Base-by-base conservation (phyloP, 2,888 invertebrate species). In the Ceramica pisi region DNA sequence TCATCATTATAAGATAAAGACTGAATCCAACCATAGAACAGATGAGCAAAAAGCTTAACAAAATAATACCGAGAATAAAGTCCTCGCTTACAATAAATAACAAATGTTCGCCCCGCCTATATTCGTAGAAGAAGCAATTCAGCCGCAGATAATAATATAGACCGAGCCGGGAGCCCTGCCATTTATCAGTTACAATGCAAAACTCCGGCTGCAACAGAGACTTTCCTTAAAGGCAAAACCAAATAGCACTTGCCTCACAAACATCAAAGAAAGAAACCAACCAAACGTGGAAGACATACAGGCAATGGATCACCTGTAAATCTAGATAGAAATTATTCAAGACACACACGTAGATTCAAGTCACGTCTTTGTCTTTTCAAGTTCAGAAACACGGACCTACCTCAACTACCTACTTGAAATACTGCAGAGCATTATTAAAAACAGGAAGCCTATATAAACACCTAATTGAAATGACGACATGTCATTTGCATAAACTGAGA, bases 301-400 rank as follows among this genome's bases (percentile, higher is more conserved):
- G 8, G 23, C 56, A 51, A 59, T 44, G 19, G 56, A 53, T 69
- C 51, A 59, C 31, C n/a, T 53, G 62, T 23, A 2, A 60, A 64
- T 64, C 64, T 64, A 71, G 46, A 23, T 57, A 53, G 14, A 63
- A 44, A 50, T 61, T 78, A 71, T 78, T 60, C 60, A 10, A 71
- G 12, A 59, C 51, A 59, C 67, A 35, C 16, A 74, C 51, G 14
- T 23, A 46, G 10, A 74, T 62, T 68, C 62, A 16, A 66, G 55
- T 66, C 70, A 78, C 67, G 81, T 75, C 26, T 60, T 51, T 46
- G 50, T 38, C 19, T 48, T 71, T 78, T 66, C 23, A 72, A 78
- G 50, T 74, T 67, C 48, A 68, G 16, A 67, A 46, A 73, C 71
- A 75, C 82, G 72, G 77, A 84, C 85, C 83, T 83, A 77, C 71